phyloP scores from a whole-genome alignment of 2,797 vertebrate genomes.

The Calcarius lapponicus region DNA sequence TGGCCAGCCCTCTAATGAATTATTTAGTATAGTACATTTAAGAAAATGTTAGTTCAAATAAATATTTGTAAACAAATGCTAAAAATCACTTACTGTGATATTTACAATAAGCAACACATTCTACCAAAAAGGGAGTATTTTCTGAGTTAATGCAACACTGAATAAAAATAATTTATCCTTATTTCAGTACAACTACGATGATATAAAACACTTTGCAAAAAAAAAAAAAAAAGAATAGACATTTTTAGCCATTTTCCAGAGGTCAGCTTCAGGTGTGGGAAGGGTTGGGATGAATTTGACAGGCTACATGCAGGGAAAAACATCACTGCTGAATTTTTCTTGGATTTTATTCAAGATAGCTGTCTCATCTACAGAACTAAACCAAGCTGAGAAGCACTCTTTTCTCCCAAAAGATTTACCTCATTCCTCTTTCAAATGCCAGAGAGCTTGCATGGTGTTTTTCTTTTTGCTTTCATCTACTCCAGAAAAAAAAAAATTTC shows the following conservation, averaged over 20 bases:
- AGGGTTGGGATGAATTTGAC: not conserved
- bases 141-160: not conserved
- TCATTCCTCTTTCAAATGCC: slow-evolving; percentile 22
- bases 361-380: not conserved
- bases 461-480: not conserved
- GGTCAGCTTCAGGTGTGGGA: not conserved
- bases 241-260: not conserved
- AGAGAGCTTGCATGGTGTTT: not conserved
- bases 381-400: not conserved
- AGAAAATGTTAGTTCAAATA: not conserved
- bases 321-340: not conserved
- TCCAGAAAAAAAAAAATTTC: not conserved
- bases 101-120: not conserved
- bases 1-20: slow-evolving; percentile 1
- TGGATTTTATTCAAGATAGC: not conserved
- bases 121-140: not conserved
- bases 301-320: not conserved
- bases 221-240: not conserved
- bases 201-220: not conserved
- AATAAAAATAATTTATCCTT: not conserved
- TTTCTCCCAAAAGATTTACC: not conserved
- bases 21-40: not conserved
- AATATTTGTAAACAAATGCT: slow-evolving; percentile 15
- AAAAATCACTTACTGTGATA: not conserved
- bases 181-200: not conserved